These are phyloP conservation scores for Zaprionus kolodkinae DNA, from an alignment of 1,140 invertebrate genomes.

Conservation along the genomic window DNA sequence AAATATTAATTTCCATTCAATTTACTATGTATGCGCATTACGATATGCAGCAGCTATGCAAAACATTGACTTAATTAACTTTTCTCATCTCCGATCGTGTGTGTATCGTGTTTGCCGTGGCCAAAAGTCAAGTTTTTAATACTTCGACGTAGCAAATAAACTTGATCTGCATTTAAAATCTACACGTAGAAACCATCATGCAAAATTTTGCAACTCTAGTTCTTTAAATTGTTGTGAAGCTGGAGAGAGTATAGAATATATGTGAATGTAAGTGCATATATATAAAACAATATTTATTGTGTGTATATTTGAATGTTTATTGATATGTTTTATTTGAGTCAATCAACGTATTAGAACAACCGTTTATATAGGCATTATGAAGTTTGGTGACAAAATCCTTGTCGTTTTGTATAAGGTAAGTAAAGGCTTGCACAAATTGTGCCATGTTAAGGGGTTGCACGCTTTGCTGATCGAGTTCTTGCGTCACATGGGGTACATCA, in stretches of 20 bases:
- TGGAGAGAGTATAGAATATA: background rate
- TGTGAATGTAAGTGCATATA: background rate
- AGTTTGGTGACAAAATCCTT: conserved; percentile 93
- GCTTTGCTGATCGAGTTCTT: conserved; percentile 43
- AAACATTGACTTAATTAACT: too few relatives aligned
- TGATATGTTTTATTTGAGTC: conserved; percentile 73
- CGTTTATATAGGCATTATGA: conserved; percentile 95
- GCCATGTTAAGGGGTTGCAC: conserved; percentile 91
- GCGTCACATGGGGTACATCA: conserved; percentile 65
- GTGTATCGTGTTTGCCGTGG: too few relatives aligned
- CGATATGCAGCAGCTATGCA: too few relatives aligned
- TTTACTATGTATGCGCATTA: background rate
- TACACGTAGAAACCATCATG: too few relatives aligned
- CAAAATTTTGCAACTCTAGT: too few relatives aligned
- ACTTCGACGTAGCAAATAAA: too few relatives aligned
- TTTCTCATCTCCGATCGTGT: too few relatives aligned
- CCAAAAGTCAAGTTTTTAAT: too few relatives aligned
- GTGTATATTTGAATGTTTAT: conserved; percentile 54
- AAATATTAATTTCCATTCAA: background rate
- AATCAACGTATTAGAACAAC: conserved; percentile 87
- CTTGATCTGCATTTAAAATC: too few relatives aligned
- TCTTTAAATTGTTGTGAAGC: too few relatives aligned
- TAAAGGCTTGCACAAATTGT: conserved; percentile 94
- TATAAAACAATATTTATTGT: conserved; percentile 11
- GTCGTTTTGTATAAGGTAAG: conserved; percentile 94